phyloP scores from a whole-genome alignment of 2,888 invertebrate genomes.

The Agrenia bidenticulata region DNA sequence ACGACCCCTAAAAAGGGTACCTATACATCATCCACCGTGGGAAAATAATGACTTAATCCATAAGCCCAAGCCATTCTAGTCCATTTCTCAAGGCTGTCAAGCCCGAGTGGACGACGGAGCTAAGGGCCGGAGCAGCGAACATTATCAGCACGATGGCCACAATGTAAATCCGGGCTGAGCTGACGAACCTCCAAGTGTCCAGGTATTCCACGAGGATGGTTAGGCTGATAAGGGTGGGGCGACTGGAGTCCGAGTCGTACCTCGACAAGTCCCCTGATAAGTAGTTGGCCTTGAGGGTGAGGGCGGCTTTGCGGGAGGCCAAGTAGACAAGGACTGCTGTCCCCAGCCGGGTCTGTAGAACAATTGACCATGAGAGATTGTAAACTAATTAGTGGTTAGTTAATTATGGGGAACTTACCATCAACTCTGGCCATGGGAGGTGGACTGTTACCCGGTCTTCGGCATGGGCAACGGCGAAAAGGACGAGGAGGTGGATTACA shows the following conservation, averaged over 20 bases:
- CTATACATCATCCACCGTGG: too few species aligned
- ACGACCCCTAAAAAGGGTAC: too few species aligned
- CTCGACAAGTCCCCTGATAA: constrained; percentile 1
- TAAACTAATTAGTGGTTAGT: too few species aligned
- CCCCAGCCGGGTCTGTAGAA: background rate
- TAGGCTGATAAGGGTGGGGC: background rate
- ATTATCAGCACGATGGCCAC: background rate
- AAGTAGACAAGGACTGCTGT: background rate
- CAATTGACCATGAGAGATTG: too few species aligned
- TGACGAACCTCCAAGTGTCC: background rate
- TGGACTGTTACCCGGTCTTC: background rate
- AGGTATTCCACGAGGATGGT: background rate
- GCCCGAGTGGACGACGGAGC: too few species aligned
- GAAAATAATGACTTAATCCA: too few species aligned
- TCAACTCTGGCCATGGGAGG: background rate
- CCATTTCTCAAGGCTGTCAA: too few species aligned
- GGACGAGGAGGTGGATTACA: background rate
- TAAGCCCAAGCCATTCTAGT: too few species aligned
- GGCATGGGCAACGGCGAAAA: background rate
- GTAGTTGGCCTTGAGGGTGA: background rate
- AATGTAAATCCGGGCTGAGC: background rate
- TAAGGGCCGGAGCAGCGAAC: background rate
- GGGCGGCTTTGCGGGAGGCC: background rate
- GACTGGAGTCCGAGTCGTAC: background rate
- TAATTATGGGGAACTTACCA: too few species aligned